These are phyloP conservation scores for Laticauda laticaudata DNA, from an alignment of 2,113 vertebrate species.

Conservation along the genomic window DNA sequence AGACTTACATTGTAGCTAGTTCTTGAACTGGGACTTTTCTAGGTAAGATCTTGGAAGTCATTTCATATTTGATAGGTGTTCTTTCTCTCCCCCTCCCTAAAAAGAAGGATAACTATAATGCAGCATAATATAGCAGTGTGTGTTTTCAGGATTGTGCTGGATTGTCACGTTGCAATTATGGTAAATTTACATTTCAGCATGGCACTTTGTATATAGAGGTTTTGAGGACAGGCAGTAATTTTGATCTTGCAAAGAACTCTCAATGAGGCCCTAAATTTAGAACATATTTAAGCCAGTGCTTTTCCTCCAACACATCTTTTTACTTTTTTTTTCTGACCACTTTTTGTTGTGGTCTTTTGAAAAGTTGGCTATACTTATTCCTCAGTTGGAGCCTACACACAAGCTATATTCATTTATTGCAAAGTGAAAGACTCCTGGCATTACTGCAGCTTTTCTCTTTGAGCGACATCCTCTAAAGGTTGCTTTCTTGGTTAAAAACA, in stretches of 20 bases:
- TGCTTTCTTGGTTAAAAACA: neutral
- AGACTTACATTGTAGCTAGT: neutral
- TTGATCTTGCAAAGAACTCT: conserved; percentile 23
- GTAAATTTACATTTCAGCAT: neutral
- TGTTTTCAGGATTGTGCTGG: neutral
- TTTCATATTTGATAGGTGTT: neutral
- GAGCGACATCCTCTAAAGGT: neutral
- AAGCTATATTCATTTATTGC: neutral
- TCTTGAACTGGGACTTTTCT: neutral
- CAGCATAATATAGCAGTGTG: neutral
- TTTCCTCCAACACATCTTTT: neutral
- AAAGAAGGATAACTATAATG: neutral
- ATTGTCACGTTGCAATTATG: neutral
- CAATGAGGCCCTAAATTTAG: conserved; percentile 29
- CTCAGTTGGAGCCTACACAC: neutral
- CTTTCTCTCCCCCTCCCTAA: neutral
- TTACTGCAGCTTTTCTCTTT: neutral
- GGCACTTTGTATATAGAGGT: neutral
- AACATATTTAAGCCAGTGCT: conserved; percentile 17
- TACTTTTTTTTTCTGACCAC: neutral
- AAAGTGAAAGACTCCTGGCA: too few relatives aligned
- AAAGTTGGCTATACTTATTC: neutral
- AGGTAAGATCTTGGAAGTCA: neutral
- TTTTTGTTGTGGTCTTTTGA: neutral
- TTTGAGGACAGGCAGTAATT: conserved; percentile 10